phyloP scores from a whole-genome alignment of 2,797 vertebrate genomes.

The Luscinia luscinia region DNA sequence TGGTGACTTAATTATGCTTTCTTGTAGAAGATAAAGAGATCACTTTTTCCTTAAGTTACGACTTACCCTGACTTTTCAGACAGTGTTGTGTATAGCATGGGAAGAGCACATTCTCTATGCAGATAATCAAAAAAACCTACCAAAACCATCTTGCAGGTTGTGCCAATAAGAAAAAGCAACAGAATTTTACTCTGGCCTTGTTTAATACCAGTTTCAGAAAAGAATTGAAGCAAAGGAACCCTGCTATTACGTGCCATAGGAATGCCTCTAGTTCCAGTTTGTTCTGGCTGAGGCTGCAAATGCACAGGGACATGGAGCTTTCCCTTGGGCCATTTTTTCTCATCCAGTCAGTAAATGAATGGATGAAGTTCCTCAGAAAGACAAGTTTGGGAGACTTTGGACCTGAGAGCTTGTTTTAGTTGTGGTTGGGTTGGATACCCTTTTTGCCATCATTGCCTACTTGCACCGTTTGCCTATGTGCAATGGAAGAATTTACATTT shows the following conservation, averaged over 20 bases:
- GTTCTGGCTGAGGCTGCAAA: not conserved
- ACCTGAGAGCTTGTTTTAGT: not conserved
- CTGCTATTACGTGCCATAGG: not conserved
- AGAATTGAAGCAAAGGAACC: not conserved
- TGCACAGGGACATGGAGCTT: not conserved
- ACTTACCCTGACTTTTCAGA: not conserved
- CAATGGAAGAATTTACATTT: not conserved
- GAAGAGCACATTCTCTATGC: not conserved
- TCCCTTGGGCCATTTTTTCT: not conserved
- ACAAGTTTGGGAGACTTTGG: not conserved
- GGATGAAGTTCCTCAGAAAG: not conserved
- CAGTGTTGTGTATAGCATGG: not conserved
- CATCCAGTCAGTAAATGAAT: not conserved
- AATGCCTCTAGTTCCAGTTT: not conserved
- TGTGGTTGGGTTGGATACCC: not conserved
- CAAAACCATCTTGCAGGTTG: not conserved
- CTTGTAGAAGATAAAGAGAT: not conserved
- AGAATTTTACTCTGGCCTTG: not conserved
- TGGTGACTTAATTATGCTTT: not conserved
- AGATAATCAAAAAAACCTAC: not conserved
- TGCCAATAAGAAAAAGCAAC: not conserved
- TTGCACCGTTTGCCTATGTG: accelerated
- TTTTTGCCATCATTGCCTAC: not conserved
- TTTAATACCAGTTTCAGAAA: not conserved
- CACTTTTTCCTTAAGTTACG: not conserved